These are phyloP conservation scores for Napeogenes sylphis DNA, from an alignment of 2,888 invertebrate genomes.

Conservation along the genomic window DNA sequence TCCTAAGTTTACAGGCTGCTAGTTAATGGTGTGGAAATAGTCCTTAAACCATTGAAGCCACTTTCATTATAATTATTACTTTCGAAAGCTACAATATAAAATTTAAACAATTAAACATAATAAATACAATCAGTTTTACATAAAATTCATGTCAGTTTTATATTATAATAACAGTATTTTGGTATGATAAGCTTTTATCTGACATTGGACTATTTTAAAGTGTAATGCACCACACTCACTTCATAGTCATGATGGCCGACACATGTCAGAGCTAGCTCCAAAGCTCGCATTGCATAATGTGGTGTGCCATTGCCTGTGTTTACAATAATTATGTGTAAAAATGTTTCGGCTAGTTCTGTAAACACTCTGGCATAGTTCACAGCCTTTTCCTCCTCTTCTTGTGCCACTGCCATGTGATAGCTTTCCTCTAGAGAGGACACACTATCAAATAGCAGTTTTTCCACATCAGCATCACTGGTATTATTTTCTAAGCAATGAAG, in stretches of 20 bases:
- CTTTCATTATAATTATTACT: no score
- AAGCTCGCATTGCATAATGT: constrained; percentile 88
- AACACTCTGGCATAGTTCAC: constrained; percentile 96
- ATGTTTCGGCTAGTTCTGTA: constrained; percentile 94
- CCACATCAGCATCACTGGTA: constrained; percentile 84
- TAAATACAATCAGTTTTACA: no score
- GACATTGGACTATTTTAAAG: neutral
- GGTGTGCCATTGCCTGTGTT: constrained; percentile 78
- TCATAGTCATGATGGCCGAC: constrained; percentile 99
- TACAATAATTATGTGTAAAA: constrained; percentile 88
- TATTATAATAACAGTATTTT: no score
- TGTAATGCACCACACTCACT: constrained; percentile 56
- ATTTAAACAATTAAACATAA: no score
- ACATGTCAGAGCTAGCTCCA: constrained; percentile 93
- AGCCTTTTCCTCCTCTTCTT: constrained; percentile 96
- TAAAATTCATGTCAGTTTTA: no score
- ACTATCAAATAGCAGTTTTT: constrained; percentile 88
- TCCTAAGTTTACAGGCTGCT: no score
- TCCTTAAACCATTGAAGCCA: no score
- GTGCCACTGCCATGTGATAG: constrained; percentile 93
- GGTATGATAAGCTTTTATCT: neutral
- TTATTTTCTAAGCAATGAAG: constrained; percentile 89
- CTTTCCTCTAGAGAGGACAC: constrained; percentile 88
- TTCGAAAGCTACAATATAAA: no score
- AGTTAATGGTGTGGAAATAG: no score